These are phyloP conservation scores for Babyrousa celebensis DNA, from an alignment of 2,797 vertebrate genomes.

Conservation along the genomic window DNA sequence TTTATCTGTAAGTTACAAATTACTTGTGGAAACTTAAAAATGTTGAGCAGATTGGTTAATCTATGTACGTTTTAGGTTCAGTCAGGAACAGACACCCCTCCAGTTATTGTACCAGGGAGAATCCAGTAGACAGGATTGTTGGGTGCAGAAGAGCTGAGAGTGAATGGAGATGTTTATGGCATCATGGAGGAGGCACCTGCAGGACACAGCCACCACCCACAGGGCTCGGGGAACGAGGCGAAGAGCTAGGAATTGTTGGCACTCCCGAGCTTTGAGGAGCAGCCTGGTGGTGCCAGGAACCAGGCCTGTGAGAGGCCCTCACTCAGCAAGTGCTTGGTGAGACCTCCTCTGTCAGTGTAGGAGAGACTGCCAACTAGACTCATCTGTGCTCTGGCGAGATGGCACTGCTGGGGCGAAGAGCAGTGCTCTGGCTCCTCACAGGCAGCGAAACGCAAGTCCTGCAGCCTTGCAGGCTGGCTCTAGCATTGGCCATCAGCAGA, in stretches of 20 bases:
- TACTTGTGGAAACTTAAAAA: not conserved
- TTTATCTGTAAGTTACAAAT: not conserved
- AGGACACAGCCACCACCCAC: not conserved
- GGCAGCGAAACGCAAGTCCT: not conserved
- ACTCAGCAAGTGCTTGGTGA: not conserved
- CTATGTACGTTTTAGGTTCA: not conserved
- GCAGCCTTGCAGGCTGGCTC: not conserved
- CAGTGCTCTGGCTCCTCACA: not conserved
- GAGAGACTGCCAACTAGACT: not conserved
- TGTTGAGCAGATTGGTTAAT: slow-evolving; percentile 27
- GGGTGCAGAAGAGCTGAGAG: not conserved
- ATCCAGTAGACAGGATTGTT: not conserved
- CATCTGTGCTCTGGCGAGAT: not conserved
- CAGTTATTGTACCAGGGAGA: not conserved
- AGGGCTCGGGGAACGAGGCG: not conserved
- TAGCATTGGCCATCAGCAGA: not conserved
- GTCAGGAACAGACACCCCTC: not conserved
- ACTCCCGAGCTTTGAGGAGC: not conserved
- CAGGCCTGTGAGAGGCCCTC: not conserved
- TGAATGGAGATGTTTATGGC: slow-evolving; percentile 5
- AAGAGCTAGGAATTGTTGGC: not conserved
- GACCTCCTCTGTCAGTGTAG: not conserved
- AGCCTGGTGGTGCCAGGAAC: rapidly evolving
- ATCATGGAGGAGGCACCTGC: not conserved
- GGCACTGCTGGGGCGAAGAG: not conserved